Conservation (phyloP, 2,113 vertebrate species). For the Caloenas nicobarica region DNA sequence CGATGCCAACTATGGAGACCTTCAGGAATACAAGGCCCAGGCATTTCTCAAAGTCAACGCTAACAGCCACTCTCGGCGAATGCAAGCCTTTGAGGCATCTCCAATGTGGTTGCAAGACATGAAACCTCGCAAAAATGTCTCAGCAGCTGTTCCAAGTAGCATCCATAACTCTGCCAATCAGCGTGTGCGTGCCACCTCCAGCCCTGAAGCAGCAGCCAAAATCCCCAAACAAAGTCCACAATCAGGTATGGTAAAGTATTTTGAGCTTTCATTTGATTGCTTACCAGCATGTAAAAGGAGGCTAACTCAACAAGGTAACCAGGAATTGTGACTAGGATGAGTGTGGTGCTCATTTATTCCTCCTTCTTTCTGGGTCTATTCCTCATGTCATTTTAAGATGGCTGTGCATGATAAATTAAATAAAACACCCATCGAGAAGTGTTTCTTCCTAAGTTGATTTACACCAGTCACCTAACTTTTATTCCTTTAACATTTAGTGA, state of each 20-base stretch:
- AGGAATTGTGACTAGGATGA: conserved; percentile 31
- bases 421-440: background rate
- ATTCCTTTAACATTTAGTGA: background rate
- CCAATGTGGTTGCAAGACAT: conserved; percentile 91
- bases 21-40: conserved; percentile 93
- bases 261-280: conserved; percentile 69
- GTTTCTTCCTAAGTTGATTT: background rate
- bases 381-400: background rate
- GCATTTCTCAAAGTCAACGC: conserved; percentile 89
- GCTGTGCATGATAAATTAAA: no score
- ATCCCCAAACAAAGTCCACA: conserved; percentile 89
- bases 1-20: conserved; percentile 90
- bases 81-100: conserved; percentile 89
- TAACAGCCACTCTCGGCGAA: conserved; percentile 82
- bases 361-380: background rate
- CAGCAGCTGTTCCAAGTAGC: conserved; percentile 77
- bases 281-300: conserved; percentile 26
- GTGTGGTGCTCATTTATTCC: background rate
- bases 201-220: conserved; percentile 86
- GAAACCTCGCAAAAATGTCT: conserved; percentile 87
- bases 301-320: conserved; percentile 27
- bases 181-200: conserved; percentile 81
- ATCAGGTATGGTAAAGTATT: conserved; percentile 88
- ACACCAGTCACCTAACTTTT: background rate
- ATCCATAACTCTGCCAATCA: conserved; percentile 84